A percentile compares a stretch with the other conserved stretches of the same genome.
phyloP scores from a whole-genome alignment of 2,797 vertebrate species.

The Oceanodroma leucorhoa region DNA sequence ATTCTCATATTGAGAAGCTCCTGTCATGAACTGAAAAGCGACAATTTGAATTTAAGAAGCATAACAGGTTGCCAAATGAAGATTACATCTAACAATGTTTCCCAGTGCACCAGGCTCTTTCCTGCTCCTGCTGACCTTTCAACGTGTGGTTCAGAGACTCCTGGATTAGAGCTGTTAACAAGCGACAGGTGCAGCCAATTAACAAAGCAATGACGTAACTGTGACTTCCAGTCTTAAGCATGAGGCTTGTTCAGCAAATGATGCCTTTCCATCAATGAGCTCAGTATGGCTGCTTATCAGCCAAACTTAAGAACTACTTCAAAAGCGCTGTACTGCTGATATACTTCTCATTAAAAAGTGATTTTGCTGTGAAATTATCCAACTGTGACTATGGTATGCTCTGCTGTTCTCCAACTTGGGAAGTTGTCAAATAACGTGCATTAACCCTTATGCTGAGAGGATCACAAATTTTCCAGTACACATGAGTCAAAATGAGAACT shows the following conservation, averaged over 20 bases:
- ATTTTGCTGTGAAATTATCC: slow-evolving; percentile 62
- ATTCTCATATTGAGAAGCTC: not conserved
- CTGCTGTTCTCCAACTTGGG: slow-evolving; percentile 22
- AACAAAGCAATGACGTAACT: slow-evolving; percentile 67
- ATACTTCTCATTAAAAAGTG: slow-evolving; percentile 71
- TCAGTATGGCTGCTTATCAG: slow-evolving; percentile 69
- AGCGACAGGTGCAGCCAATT: slow-evolving; percentile 88
- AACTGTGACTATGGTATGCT: slow-evolving; percentile 55
- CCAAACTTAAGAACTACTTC: slow-evolving; percentile 55
- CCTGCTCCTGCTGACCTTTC: slow-evolving; percentile 75
- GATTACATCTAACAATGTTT: slow-evolving; percentile 75
- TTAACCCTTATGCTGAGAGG: not conserved
- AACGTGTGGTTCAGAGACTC: slow-evolving; percentile 65
- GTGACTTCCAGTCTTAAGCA: slow-evolving; percentile 68
- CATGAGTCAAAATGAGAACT: not conserved
- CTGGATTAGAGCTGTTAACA: slow-evolving; percentile 80
- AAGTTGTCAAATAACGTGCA: slow-evolving; percentile 34
- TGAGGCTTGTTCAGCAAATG: slow-evolving; percentile 45
- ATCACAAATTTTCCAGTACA: not conserved
- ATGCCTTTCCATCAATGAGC: slow-evolving; percentile 58
- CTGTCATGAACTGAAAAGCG: slow-evolving; percentile 63
- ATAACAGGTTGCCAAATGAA: slow-evolving; percentile 73
- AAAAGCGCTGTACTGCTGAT: slow-evolving; percentile 65
- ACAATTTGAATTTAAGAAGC: slow-evolving; percentile 75
- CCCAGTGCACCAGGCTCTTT: slow-evolving; percentile 55